These are phyloP conservation scores for Prosopocoilus inquinatus DNA, from an alignment of 2,888 invertebrate genomes.

Conservation along the genomic window DNA sequence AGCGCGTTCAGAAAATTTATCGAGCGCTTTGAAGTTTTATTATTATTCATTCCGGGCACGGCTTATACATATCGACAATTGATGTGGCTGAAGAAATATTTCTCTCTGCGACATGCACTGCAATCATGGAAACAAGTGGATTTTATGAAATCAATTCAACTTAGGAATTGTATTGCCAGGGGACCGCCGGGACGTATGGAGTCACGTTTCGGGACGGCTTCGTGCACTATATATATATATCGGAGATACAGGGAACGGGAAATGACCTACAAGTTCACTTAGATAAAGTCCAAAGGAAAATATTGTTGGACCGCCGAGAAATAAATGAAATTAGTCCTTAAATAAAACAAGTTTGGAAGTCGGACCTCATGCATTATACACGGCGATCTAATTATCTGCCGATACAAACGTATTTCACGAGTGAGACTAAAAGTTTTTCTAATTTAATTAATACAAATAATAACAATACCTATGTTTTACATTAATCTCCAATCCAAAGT, in stretches of 20 bases:
- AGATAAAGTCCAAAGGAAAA: background rate
- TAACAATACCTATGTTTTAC: too few relatives aligned
- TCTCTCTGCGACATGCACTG: conserved; percentile 12
- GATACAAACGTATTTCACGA: too few relatives aligned
- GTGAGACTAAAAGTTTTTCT: too few relatives aligned
- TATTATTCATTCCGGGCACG: too few relatives aligned
- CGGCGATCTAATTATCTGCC: too few relatives aligned
- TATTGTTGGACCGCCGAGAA: background rate
- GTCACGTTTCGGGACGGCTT: conserved; percentile 29
- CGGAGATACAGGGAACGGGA: conserved; percentile 7
- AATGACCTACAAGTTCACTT: conserved; percentile 3
- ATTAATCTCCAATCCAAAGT: too few relatives aligned
- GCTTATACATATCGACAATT: background rate
- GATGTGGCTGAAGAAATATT: conserved; percentile 5
- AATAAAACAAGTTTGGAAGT: too few relatives aligned
- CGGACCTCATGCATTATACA: too few relatives aligned
- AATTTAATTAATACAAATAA: too few relatives aligned
- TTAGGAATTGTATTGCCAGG: conserved; percentile 28
- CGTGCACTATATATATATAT: conserved; percentile 13
- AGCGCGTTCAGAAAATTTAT: too few relatives aligned
- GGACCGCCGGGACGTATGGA: conserved; percentile 27
- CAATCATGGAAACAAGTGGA: conserved; percentile 29
- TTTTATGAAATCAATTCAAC: conserved; percentile 32
- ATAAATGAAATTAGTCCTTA: too few relatives aligned
- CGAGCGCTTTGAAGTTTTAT: too few relatives aligned